Conservation (phyloP, 2,888 invertebrate genomes). For the Cremastobaeus sp. region DNA sequence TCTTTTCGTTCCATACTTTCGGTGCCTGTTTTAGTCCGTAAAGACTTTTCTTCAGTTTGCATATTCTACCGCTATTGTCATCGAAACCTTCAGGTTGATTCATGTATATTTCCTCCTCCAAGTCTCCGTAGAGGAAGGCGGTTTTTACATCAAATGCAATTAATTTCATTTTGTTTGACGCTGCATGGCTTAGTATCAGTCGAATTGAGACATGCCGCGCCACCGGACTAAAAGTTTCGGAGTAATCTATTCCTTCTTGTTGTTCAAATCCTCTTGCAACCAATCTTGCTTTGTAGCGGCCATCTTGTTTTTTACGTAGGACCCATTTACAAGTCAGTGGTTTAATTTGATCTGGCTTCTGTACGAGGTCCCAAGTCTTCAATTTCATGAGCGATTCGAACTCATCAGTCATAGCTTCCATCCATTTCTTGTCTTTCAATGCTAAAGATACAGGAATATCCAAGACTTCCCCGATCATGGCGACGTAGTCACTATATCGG, state of each 20-base stretch:
- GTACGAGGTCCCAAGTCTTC: neutral
- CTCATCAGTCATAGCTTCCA: neutral
- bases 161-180: neutral
- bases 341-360: neutral
- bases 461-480: neutral
- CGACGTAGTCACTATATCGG: neutral
- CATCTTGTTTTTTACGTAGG: neutral
- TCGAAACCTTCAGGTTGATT: neutral
- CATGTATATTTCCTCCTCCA: conserved; percentile 9
- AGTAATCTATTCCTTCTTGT: neutral
- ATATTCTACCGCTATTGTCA: neutral
- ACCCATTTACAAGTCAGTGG: neutral
- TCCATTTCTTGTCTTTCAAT: neutral
- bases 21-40: neutral
- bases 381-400: neutral
- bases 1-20: neutral
- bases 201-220: neutral
- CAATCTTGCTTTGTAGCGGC: neutral
- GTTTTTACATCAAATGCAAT: conserved; percentile 1
- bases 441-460: neutral
- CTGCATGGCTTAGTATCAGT: neutral
- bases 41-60: no score
- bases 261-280: conserved; percentile 1
- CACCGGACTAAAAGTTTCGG: neutral
- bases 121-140: no score